phyloP scores from a whole-genome alignment of 2,888 invertebrate species.

The Geotrupes spiniger region DNA sequence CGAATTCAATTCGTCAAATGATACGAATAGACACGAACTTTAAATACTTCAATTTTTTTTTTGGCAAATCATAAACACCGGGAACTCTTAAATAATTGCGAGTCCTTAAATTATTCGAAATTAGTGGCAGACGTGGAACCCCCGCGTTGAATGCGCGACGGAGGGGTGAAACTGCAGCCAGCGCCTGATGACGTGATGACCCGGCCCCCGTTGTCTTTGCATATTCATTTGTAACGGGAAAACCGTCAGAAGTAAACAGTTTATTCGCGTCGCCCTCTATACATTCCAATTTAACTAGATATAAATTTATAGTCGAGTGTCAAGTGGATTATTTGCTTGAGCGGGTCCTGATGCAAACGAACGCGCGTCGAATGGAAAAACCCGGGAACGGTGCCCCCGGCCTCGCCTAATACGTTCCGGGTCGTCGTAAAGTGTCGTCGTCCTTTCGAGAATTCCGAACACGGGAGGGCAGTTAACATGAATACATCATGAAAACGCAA shows the following conservation, averaged over 20 bases:
- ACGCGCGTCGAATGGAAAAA: background rate
- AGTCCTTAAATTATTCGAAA: too few relatives aligned
- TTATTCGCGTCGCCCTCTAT: background rate
- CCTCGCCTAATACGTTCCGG: background rate
- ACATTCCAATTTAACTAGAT: slow-evolving; percentile 4
- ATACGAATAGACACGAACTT: too few relatives aligned
- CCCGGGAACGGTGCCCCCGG: background rate
- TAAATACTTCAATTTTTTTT: too few relatives aligned
- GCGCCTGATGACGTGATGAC: too few relatives aligned
- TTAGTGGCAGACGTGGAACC: too few relatives aligned
- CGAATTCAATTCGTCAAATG: too few relatives aligned
- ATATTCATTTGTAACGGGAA: too few relatives aligned
- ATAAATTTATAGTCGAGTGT: slow-evolving; percentile 1
- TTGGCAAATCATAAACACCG: too few relatives aligned
- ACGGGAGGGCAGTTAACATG: slow-evolving; percentile 7
- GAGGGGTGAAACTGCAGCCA: too few relatives aligned
- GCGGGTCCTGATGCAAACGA: background rate
- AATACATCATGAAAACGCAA: slow-evolving; percentile 1
- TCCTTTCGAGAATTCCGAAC: slow-evolving; percentile 10
- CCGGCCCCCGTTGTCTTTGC: too few relatives aligned
- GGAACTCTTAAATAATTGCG: too few relatives aligned
- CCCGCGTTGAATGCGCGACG: too few relatives aligned
- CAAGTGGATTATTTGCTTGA: background rate
- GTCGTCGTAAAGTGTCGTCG: slow-evolving; percentile 14
- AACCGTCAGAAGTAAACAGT: background rate